These are phyloP conservation scores for Stenodera caucasica DNA, from an alignment of 2,888 invertebrate genomes.

Conservation along the genomic window DNA sequence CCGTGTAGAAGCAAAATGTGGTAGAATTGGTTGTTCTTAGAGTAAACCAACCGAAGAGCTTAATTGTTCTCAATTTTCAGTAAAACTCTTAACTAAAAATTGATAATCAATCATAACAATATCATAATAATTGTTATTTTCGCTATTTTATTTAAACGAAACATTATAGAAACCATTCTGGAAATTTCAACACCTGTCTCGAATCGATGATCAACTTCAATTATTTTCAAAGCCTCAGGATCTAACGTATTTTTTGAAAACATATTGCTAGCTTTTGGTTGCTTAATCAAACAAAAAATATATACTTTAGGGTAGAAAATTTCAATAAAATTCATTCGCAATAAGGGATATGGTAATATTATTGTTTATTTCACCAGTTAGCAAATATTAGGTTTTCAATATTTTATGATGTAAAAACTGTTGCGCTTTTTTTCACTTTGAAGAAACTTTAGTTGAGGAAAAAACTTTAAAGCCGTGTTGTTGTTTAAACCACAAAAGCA, in stretches of 20 bases:
- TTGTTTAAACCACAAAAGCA: slow-evolving; percentile 33
- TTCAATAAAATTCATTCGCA: not conserved
- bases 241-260: not conserved
- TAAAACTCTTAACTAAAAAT: slow-evolving; percentile 16
- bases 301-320: not conserved
- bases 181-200: slow-evolving; percentile 1
- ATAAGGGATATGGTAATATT: not conserved
- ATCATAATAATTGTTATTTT: too few relatives aligned
- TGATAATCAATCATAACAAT: slow-evolving; percentile 13
- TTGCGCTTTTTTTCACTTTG: too few relatives aligned
- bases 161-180: slow-evolving; percentile 14
- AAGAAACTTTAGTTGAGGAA: too few relatives aligned
- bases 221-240: not conserved
- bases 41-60: slow-evolving; percentile 25
- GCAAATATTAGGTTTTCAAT: not conserved
- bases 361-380: not conserved
- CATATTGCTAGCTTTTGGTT: not conserved
- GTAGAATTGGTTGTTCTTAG: slow-evolving; percentile 25
- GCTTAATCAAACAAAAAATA: not conserved
- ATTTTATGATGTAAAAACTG: too few relatives aligned
- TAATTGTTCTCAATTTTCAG: slow-evolving; percentile 22
- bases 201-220: not conserved
- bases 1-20: slow-evolving; percentile 25
- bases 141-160: too few relatives aligned
- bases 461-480: too few relatives aligned